Percentiles rank a stretch among this genome's conserved stretches.
Conservation (phyloP, 2,797 vertebrate genomes). For the Oceanodroma leucorhoa region DNA sequence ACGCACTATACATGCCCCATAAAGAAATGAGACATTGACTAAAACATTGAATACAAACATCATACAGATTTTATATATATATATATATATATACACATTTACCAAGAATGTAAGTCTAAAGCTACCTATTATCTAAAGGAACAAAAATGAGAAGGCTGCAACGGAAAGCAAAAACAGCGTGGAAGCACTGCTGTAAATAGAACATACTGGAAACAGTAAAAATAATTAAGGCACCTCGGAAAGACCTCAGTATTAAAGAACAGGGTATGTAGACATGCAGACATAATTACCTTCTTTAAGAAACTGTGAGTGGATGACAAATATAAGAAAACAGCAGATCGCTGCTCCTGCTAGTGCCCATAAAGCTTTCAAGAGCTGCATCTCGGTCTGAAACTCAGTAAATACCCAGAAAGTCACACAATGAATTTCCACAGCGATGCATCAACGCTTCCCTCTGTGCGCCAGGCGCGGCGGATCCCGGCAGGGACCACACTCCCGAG, state of each 20-base stretch:
- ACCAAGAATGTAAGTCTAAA: constrained; percentile 1
- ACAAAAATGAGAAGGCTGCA: neutral
- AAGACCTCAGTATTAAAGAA: constrained; percentile 45
- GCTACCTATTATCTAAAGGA: constrained; percentile 15
- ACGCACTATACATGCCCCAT: neutral
- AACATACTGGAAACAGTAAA: constrained; percentile 64
- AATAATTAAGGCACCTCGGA: constrained; percentile 62
- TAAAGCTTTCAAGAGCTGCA: constrained; percentile 96
- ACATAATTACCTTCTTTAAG: constrained; percentile 93
- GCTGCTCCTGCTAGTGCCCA: constrained; percentile 96
- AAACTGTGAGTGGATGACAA: constrained; percentile 93
- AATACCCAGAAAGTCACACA: constrained; percentile 78
- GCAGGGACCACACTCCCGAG: constrained; percentile 63
- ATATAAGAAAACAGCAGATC: constrained; percentile 94
- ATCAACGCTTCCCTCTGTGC: constrained; percentile 66
- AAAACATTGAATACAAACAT: neutral
- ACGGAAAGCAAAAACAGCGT: neutral
- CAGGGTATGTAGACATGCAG: constrained; percentile 67
- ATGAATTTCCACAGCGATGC: constrained; percentile 74
- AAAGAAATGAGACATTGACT: neutral
- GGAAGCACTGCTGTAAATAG: constrained; percentile 49
- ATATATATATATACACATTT: neutral
- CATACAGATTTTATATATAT: neutral
- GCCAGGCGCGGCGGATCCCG: constrained; percentile 67
- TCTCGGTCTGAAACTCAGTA: constrained; percentile 85